Percentiles rank a stretch among this genome's conserved stretches.
Conservation (phyloP, 2,888 invertebrate genomes). For the Noctua janthina region DNA sequence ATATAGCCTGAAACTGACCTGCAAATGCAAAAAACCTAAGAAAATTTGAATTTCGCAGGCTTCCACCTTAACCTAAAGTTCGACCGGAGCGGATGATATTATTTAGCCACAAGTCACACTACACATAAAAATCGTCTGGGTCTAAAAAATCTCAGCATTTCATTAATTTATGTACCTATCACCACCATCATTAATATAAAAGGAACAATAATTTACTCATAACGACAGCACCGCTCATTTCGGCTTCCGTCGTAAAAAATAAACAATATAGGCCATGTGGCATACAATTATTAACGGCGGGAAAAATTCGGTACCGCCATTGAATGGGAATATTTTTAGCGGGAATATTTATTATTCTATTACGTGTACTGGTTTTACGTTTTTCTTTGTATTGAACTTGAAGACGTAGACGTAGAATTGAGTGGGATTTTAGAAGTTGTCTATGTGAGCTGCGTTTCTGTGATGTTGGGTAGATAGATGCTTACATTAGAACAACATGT, state of each 20-base stretch:
- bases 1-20: too few relatives aligned
- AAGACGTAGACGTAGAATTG: background rate
- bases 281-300: conserved; percentile 54
- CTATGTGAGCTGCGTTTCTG: conserved; percentile 1
- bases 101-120: background rate
- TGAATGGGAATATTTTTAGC: conserved; percentile 56
- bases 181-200: conserved; percentile 34
- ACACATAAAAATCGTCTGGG: background rate
- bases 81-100: background rate
- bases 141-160: background rate
- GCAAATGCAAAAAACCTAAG: too few relatives aligned
- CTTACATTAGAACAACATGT: background rate
- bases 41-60: too few relatives aligned
- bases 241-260: conserved; percentile 60
- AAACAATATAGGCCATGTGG: conserved; percentile 62
- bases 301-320: conserved; percentile 58
- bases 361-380: conserved; percentile 15
- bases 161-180: conserved; percentile 24
- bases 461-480: background rate
- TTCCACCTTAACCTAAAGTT: background rate
- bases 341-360: conserved; percentile 33
- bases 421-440: conserved; percentile 1
- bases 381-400: conserved; percentile 12
- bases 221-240: conserved; percentile 47
- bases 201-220: conserved; percentile 44